phyloP scores from a whole-genome alignment of 2,797 vertebrate species.

The Bovichtus diacanthus region DNA sequence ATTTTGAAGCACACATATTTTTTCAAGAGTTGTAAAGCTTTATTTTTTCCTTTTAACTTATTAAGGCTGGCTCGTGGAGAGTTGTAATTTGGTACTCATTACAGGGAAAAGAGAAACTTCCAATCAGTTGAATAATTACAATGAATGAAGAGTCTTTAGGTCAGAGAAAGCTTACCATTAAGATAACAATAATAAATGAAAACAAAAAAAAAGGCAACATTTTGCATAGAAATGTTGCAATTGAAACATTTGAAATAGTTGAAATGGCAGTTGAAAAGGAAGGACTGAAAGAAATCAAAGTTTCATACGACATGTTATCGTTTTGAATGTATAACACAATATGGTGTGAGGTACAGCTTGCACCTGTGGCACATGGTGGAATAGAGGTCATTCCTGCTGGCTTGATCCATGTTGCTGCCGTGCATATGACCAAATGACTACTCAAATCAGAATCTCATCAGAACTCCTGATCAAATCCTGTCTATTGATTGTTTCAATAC shows the following conservation, averaged over 20 bases:
- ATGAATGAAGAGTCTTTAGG: background rate
- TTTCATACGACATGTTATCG: background rate
- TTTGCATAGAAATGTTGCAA: background rate
- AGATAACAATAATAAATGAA: background rate
- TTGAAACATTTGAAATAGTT: background rate
- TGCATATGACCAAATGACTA: background rate
- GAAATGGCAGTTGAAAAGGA: too few species aligned
- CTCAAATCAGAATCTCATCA: background rate
- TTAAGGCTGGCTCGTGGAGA: background rate
- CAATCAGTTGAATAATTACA: background rate
- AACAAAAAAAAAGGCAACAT: background rate
- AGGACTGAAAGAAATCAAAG: too few species aligned
- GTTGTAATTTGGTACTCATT: background rate
- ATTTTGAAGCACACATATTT: background rate
- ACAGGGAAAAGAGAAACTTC: background rate
- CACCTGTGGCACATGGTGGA: background rate
- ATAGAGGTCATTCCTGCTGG: background rate
- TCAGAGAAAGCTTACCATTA: background rate
- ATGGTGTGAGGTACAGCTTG: background rate
- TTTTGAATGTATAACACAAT: background rate
- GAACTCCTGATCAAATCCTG: background rate
- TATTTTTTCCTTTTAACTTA: too few species aligned
- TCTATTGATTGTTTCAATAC: slow-evolving; percentile 5
- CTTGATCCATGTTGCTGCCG: background rate
- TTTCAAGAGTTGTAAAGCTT: background rate